Percentiles rank a stretch among this genome's conserved stretches.
These are phyloP conservation scores for Drosophila murphyi DNA, from an alignment of 1,140 invertebrate species.

Conservation along the genomic window DNA sequence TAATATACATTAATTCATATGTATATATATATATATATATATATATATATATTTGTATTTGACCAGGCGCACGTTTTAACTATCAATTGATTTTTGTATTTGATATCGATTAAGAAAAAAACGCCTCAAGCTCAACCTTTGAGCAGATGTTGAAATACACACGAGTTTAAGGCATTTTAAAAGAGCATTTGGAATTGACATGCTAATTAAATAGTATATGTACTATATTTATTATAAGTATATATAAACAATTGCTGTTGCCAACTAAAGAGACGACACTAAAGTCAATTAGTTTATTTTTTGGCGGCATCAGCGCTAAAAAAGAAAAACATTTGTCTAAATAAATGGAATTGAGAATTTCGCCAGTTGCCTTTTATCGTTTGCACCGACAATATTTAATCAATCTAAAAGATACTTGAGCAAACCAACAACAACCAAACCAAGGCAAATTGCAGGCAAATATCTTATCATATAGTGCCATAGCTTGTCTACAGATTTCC, in stretches of 20 bases:
- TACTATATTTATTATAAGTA: not conserved
- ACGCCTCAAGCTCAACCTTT: not conserved
- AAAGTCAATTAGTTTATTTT: constrained; percentile 16
- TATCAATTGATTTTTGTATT: constrained; percentile 29
- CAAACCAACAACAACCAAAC: not conserved
- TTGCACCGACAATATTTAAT: constrained; percentile 65
- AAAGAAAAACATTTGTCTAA: constrained; percentile 68
- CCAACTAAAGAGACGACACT: constrained; percentile 6
- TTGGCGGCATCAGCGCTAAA: constrained; percentile 20
- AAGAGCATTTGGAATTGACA: constrained; percentile 9
- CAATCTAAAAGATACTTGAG: constrained; percentile 57
- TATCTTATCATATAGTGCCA: constrained; percentile 55
- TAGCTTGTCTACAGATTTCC: constrained; percentile 29
- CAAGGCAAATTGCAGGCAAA: constrained; percentile 4
- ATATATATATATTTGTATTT: not conserved
- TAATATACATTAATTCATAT: not conserved
- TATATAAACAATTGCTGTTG: constrained; percentile 23
- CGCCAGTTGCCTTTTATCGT: constrained; percentile 52
- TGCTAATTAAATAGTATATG: constrained; percentile 25
- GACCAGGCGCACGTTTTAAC: constrained; percentile 12
- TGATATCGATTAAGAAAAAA: constrained; percentile 19
- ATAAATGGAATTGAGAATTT: constrained; percentile 61
- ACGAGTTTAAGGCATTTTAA: constrained; percentile 14
- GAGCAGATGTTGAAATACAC: constrained; percentile 28
- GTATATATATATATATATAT: not conserved